Base-by-base conservation (phyloP, 2,797 vertebrate species). In the Furcifer pardalis region DNA sequence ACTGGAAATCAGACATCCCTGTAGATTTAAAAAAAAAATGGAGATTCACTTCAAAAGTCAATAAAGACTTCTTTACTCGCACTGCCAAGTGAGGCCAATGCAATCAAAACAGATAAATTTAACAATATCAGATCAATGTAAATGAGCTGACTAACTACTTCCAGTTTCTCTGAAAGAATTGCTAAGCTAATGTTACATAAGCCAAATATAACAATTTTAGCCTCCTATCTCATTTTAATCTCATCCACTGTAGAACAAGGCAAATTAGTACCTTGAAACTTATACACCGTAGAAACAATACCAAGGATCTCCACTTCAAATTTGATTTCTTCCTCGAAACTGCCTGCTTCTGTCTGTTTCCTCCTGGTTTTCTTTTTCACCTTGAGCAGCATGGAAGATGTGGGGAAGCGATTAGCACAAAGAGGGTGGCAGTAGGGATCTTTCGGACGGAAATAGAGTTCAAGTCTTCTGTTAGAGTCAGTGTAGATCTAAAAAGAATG, bases 1-100 rank as follows among this genome's bases (percentile, higher is more conserved):
- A 99, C 94, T 99, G 98, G 90, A 99, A 99, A 92, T 99, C 99
- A 2, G 97, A 98, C 98, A 99, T 97, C 8, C 98, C 98, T 99
- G 88, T 3, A 32, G 86, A 0, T 8, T n/a, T n/a, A 77, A 35
- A n/a, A 27, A 76, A 52, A 72, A 9, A 46, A 56, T 75, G 0
- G 1, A 19, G 37, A 52, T 32, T 32, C 49, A 77, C 44, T 42
- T 27, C 42, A 35, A 56, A 4, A 49, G 2, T 6, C 17, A 25
- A 66, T 15, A 79, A 0, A 3, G 19, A 13, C 7, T 32, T 19
- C 25, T 10, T 78, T 12, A 30, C 23, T 13, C n/a, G 7, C 9
- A 25, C 23, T 46, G 30, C 6, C 68, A 12, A 77, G 23, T 5
- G n/a, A 78, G 71, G 30, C 35, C 21, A 37, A 15, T 15, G 32